Percentiles rank a stretch among this genome's conserved stretches.
Evolutionary conservation across 2,113 vertebrate species (phyloP).

Genomic region (Tretioscincus oriximinensis): DNA sequence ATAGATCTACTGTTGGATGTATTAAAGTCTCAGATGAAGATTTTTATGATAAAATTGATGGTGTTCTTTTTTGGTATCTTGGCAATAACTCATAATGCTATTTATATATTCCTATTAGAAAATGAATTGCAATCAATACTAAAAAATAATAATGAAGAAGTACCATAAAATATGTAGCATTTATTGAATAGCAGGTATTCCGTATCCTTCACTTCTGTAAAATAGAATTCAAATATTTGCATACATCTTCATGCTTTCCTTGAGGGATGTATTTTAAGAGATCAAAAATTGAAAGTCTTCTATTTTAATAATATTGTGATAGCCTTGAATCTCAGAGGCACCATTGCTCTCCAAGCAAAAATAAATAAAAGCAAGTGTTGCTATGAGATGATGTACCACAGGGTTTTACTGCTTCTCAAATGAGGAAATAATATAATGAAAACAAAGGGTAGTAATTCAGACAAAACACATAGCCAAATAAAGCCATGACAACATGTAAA

Average conservation of each 20-base stretch:
- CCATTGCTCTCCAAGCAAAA: conserved; percentile 23
- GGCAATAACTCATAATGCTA: not conserved
- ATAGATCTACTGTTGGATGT: too few species aligned
- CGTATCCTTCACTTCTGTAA: conserved; percentile 11
- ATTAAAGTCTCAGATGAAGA: not conserved
- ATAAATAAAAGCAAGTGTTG: not conserved
- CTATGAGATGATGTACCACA: not conserved
- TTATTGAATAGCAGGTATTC: not conserved
- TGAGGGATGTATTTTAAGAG: conserved; percentile 11
- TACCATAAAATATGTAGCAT: not conserved
- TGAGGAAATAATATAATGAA: conserved; percentile 14
- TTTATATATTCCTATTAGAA: not conserved
- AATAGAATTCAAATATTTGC: conserved; percentile 10
- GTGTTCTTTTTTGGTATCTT: not conserved
- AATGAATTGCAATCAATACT: not conserved
- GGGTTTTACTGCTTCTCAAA: conserved; percentile 30
- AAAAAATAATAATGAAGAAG: not conserved
- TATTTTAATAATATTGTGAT: conserved; percentile 28
- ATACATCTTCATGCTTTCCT: not conserved
- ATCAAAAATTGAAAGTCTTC: conserved; percentile 10
- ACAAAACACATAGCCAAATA: not conserved
- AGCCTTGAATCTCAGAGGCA: conserved; percentile 19
- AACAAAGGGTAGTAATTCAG: conserved; percentile 23
- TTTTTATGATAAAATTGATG: not conserved
- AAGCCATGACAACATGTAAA: not conserved